A percentile compares a stretch with the other conserved stretches of the same genome.
Conservation (phyloP, 2,888 invertebrate species). For the Campoplex capitator region DNA sequence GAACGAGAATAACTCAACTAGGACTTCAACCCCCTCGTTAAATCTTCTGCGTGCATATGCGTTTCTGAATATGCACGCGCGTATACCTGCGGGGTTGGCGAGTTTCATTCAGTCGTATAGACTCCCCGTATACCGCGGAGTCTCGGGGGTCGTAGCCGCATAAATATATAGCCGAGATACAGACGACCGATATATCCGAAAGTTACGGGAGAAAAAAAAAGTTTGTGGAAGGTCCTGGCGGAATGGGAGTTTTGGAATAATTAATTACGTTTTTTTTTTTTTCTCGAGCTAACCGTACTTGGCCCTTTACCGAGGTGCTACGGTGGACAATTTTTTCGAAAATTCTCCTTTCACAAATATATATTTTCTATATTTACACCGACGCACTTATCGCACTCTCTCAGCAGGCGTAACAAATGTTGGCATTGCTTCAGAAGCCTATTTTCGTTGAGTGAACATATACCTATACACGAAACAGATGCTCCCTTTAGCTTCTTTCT, state of each 20-base stretch:
- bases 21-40: constrained; percentile 12
- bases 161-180: constrained; percentile 75
- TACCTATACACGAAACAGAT: constrained; percentile 69
- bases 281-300: not conserved
- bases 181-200: constrained; percentile 49
- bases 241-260: not conserved
- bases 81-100: not conserved
- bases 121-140: constrained; percentile 64
- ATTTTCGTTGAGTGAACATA: constrained; percentile 75
- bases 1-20: constrained; percentile 43
- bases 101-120: constrained; percentile 31
- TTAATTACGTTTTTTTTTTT: not conserved
- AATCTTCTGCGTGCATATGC: constrained; percentile 10
- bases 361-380: constrained; percentile 54
- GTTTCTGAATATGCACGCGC: not conserved
- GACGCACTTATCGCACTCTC: constrained; percentile 55
- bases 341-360: constrained; percentile 23
- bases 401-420: constrained; percentile 70
- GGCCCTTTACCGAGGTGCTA: constrained; percentile 57
- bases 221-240: not conserved
- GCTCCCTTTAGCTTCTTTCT: constrained; percentile 53
- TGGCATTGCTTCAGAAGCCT: constrained; percentile 78
- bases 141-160: constrained; percentile 55
- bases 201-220: not conserved
- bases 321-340: constrained; percentile 6